These are phyloP conservation scores for Aphelinus atriplicis DNA, from an alignment of 1,140 invertebrate species.

Conservation along the genomic window DNA sequence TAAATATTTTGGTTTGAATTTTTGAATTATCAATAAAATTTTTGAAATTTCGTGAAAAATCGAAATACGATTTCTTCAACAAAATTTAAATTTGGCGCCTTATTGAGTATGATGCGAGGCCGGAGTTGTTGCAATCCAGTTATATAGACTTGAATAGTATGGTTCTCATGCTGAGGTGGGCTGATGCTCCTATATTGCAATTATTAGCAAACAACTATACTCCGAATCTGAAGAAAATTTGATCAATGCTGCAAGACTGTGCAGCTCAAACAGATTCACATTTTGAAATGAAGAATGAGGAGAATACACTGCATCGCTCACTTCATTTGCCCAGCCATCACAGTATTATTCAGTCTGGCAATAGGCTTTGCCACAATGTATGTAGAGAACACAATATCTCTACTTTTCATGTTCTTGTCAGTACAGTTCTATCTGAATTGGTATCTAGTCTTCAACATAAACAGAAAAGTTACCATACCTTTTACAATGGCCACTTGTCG, in stretches of 20 bases:
- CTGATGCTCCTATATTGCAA: not conserved
- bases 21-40: not conserved
- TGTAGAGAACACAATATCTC: constrained; percentile 47
- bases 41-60: not conserved
- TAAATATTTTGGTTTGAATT: not conserved
- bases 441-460: constrained; percentile 51
- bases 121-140: no score
- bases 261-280: not conserved
- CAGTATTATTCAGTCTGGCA: constrained; percentile 28
- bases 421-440: constrained; percentile 55
- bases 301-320: constrained; percentile 28
- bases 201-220: no score
- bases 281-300: constrained; percentile 24
- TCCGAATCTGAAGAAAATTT: not conserved
- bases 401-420: constrained; percentile 51
- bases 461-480: constrained; percentile 45
- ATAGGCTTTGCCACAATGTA: constrained; percentile 45
- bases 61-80: not conserved
- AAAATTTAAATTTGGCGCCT: constrained; percentile 6
- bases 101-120: not conserved
- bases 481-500: constrained; percentile 31
- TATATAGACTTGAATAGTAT: no score
- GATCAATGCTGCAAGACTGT: not conserved
- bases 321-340: constrained; percentile 25
- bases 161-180: not conserved